Base-by-base conservation (phyloP, 2,888 invertebrate species). In the Patella pellucida region DNA sequence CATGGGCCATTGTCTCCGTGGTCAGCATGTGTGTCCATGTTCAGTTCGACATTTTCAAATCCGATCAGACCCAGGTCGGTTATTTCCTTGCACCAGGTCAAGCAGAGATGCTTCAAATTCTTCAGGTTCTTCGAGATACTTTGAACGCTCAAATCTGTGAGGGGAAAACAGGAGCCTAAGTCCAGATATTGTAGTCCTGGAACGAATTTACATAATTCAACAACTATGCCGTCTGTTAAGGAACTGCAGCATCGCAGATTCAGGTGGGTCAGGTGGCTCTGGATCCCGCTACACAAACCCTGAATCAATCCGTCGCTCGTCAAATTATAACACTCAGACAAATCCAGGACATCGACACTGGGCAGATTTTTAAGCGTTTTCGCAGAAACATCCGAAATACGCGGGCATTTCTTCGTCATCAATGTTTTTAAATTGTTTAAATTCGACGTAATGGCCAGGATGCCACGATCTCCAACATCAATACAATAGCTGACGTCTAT, bases 11-110 rank as follows among this genome's bases (percentile, higher is more conserved):
- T 72, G n/a, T 84, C 83, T 15, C 81, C 81, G 16, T 85, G 82
- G 56, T 82, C 81, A 9, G 80, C 70, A 68, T 82, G 81, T 4
- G 75, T 76, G 11, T 74, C 75, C 15, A 75, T 73, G 11, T 78
- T 77, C 4, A 69, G 73, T 23, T 76, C 79, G 9, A 79, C 76
- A 9, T 80, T 76, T 31, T 81, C 72, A 31, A 77, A 70, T 9
- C 90, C 90, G 2, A 95, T 94, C 19, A 95, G 90, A 0, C 95
- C 95, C 52, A 93, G 93, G 91, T 95, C 95, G 14, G 94, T 94
- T 52, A 94, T 92, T 87, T 93, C 93, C 82, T 93, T 93, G 90
- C 95, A 95, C 85, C 94, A 93, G 82, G 94, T 93, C 77, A 95
- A 89, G 76, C 93, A 93, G 69, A 95, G 92, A 31, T 91, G 92